phyloP scores from a whole-genome alignment of 2,888 invertebrate species.

The Perizoma affinitatum region DNA sequence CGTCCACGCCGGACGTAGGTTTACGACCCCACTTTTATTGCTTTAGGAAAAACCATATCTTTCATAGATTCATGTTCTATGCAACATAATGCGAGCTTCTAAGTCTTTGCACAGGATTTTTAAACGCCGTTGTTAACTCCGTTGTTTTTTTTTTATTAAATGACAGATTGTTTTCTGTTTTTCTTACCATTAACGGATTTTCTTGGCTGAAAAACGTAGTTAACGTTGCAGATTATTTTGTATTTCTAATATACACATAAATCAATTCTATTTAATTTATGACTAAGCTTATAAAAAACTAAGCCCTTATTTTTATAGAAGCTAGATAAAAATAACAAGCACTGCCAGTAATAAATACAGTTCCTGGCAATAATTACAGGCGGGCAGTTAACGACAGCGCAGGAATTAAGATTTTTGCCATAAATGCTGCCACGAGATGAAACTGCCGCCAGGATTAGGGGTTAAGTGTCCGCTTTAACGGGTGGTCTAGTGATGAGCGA shows the following conservation, averaged over 20 bases:
- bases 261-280: too few species aligned
- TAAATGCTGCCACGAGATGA: conserved; percentile 75
- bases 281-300: neutral
- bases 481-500: conserved; percentile 65
- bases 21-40: conserved; percentile 77
- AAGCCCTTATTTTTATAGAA: neutral
- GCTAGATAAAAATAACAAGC: conserved; percentile 31
- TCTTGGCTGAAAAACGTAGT: too few species aligned
- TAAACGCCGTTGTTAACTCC: neutral
- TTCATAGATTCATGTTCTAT: conserved; percentile 53
- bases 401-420: conserved; percentile 83
- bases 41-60: conserved; percentile 76
- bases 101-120: conserved; percentile 3
- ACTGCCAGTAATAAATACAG: conserved; percentile 75
- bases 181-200: too few species aligned
- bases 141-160: conserved; percentile 8
- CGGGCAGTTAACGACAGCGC: conserved; percentile 80
- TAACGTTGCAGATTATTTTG: neutral
- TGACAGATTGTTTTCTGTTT: conserved; percentile 2
- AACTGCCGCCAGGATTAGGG: conserved; percentile 81
- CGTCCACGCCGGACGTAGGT: conserved; percentile 73
- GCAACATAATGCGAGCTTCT: conserved; percentile 26
- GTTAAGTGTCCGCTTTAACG: conserved; percentile 83
- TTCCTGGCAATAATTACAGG: conserved; percentile 76
- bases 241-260: neutral